Evolutionary conservation across 1,140 invertebrate genomes (phyloP), one percentile per base, ranked within the genome.

Genomic region (Ips typographus): DNA sequence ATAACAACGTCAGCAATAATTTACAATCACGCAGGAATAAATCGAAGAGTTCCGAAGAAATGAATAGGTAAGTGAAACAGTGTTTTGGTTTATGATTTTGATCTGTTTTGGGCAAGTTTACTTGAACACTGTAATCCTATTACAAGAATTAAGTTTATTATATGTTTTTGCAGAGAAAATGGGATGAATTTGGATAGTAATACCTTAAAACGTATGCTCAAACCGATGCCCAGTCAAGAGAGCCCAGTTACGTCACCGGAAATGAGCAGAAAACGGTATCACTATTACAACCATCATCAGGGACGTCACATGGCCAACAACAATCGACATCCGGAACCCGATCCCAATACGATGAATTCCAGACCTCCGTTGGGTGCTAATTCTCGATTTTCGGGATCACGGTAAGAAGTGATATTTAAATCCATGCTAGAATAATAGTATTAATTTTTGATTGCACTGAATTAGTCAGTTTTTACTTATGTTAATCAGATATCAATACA

Each of bases 161-260:
- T 63, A 38, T 49, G 8, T 63, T 43, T 62, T 65, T 4, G 22
- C 49, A 70, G 68, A 62, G 82, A 85, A 70, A 84, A 84, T 73
- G 80, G 81, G 43, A 77, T 80, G 67, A 80, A 74, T 73, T 72
- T 80, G 40, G 79, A 80, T 61, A 92, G 93, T 72, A 93, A 92
- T 79, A 96, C 94, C 1, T 83, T 98, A 71, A 96, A 97, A 79
- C 86, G 92, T 53, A 95, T 98, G 92, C 83, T 98, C 70, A 96
- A 96, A 76, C 94, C 94, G 38, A 92, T 98, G 86, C 90, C 93
- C 38, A 91, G 90, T 74, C 88, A 89, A 64, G 92, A 94, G 75
- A 93, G 91, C 78, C 92, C 92, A 2, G 92, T 92, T 5, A 94
- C 92, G 7, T 94, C 92, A 64, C 93, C 93, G 4, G 93, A 95